Conservation (phyloP, 2,797 vertebrate species). For the Manis crassicaudata region DNA sequence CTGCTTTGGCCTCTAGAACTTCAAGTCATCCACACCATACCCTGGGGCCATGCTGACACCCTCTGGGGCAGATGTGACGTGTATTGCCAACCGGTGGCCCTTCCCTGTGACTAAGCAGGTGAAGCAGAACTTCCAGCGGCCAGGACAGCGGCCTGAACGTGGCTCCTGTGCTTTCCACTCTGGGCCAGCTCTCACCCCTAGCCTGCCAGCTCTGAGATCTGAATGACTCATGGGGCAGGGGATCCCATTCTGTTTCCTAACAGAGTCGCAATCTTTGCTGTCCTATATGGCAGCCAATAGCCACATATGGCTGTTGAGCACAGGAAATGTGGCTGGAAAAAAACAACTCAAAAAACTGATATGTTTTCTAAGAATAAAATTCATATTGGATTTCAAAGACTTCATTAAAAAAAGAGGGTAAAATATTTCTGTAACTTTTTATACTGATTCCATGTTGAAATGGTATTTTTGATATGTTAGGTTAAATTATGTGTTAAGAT, state of each 20-base stretch:
- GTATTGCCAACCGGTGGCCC: neutral
- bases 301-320: neutral
- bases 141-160: neutral
- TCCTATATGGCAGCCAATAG: neutral
- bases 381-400: neutral
- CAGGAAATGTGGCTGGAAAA: neutral
- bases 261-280: neutral
- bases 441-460: neutral
- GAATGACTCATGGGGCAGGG: neutral
- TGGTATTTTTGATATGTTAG: neutral
- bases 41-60: neutral
- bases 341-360: neutral
- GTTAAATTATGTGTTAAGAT: neutral
- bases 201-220: neutral
- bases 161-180: neutral
- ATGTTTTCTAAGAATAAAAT: conserved; percentile 8
- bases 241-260: neutral
- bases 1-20: conserved; percentile 33
- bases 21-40: neutral
- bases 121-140: neutral
- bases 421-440: neutral
- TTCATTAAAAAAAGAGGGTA: neutral
- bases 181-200: neutral
- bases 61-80: neutral
- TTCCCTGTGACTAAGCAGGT: neutral